Evolutionary conservation across 2,888 invertebrate species (phyloP).

Genomic region (Villa cingulata): DNA sequence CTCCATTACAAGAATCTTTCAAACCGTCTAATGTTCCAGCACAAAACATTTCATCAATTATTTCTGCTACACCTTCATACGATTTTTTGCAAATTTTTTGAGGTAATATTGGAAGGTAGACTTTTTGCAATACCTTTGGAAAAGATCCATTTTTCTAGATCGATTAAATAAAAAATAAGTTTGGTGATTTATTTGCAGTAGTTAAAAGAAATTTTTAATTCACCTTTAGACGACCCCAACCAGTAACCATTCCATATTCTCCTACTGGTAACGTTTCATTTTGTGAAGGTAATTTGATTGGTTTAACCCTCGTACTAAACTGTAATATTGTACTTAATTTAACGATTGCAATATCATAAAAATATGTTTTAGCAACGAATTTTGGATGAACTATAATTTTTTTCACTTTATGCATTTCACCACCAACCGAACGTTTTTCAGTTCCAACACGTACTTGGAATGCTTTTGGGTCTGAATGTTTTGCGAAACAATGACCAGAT

Average conservation of each 20-base stretch:
- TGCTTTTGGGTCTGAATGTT: constrained; percentile 15
- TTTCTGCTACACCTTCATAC: constrained; percentile 2
- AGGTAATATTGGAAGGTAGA: constrained; percentile 3
- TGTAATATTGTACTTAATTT: constrained; percentile 35
- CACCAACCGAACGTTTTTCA: constrained; percentile 22
- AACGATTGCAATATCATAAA: constrained; percentile 40
- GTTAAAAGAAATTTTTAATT: background rate
- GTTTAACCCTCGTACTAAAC: constrained; percentile 28
- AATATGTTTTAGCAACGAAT: constrained; percentile 28
- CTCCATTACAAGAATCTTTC: constrained; percentile 12
- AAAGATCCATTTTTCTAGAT: constrained; percentile 4
- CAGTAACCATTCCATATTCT: constrained; percentile 4
- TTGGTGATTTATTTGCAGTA: background rate
- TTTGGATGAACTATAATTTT: constrained; percentile 34
- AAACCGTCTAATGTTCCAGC: constrained; percentile 9
- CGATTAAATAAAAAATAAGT: background rate
- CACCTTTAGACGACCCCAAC: constrained; percentile 10
- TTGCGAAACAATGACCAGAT: constrained; percentile 39
- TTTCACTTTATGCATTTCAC: constrained; percentile 32
- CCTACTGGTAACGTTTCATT: constrained; percentile 11
- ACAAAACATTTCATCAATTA: constrained; percentile 11
- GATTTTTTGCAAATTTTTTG: constrained; percentile 1
- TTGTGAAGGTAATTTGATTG: constrained; percentile 29
- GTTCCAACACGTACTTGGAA: constrained; percentile 38
- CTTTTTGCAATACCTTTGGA: constrained; percentile 7